phyloP scores from a whole-genome alignment of 2,797 vertebrate genomes.

The Alcedo quadribrachys region DNA sequence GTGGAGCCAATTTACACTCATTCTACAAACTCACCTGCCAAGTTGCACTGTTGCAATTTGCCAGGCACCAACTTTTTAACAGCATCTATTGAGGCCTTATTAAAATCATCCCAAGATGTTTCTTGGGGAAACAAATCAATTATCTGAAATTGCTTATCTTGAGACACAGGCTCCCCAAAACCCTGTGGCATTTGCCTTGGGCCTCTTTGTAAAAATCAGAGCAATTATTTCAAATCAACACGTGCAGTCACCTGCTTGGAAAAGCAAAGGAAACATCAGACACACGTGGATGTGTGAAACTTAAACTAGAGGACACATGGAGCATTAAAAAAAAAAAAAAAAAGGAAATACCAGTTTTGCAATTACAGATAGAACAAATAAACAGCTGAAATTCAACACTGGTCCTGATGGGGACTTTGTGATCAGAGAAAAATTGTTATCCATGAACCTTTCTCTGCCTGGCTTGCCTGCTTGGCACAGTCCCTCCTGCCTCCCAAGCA shows the following conservation, averaged over 20 bases:
- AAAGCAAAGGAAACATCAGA: not conserved
- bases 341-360: not conserved
- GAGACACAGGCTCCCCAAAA: not conserved
- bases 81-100: constrained; percentile 45
- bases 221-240: not conserved
- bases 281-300: not conserved
- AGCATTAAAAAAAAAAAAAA: not conserved
- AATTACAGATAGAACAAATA: not conserved
- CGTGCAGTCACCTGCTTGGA: not conserved
- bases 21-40: not conserved
- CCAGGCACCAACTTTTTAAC: constrained; percentile 54
- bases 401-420: not conserved
- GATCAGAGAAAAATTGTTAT: not conserved
- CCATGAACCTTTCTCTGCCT: not conserved
- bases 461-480: accelerated
- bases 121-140: not conserved
- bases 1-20: constrained; percentile 50
- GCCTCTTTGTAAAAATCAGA: not conserved
- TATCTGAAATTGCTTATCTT: not conserved
- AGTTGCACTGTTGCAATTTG: not conserved
- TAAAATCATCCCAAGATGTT: not conserved
- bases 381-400: not conserved
- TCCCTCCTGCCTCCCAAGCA: not conserved
- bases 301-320: not conserved
- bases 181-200: not conserved